Conservation (phyloP, 1,140 invertebrate genomes). For the Sitophilus oryzae region DNA sequence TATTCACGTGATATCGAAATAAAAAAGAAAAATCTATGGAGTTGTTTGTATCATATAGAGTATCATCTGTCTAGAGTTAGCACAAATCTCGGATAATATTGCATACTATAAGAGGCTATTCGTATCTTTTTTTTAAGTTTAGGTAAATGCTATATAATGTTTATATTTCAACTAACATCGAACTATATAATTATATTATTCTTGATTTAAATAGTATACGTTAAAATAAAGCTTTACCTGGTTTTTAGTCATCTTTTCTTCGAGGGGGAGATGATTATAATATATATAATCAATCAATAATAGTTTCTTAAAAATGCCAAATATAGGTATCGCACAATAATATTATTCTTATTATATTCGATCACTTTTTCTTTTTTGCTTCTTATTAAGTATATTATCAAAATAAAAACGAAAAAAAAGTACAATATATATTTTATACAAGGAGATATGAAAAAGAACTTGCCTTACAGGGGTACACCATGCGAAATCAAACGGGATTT, state of each 20-base stretch:
- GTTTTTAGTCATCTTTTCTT: no score
- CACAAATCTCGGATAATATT: constrained; percentile 41
- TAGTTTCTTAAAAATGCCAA: constrained; percentile 36
- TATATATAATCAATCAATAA: constrained; percentile 22
- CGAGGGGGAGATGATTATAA: no score
- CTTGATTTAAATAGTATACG: constrained; percentile 38
- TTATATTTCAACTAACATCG: constrained; percentile 45
- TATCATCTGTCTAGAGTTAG: constrained; percentile 41
- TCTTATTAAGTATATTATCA: constrained; percentile 30
- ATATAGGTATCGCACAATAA: constrained; percentile 19
- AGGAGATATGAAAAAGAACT: constrained; percentile 44
- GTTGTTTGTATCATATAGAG: constrained; percentile 34
- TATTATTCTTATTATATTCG: no score
- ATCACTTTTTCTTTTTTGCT: constrained; percentile 28
- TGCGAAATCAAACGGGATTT: no score
- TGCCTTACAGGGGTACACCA: constrained; percentile 44
- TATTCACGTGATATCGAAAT: not conserved
- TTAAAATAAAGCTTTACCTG: constrained; percentile 45
- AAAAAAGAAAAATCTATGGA: not conserved
- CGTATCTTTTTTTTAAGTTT: constrained; percentile 31
- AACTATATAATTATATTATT: constrained; percentile 38
- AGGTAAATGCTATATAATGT: constrained; percentile 35
- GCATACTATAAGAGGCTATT: constrained; percentile 42
- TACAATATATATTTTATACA: constrained; percentile 32
- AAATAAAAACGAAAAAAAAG: constrained; percentile 30